Base-by-base conservation (phyloP, 1,140 invertebrate species). In the Apis laboriosa region DNA sequence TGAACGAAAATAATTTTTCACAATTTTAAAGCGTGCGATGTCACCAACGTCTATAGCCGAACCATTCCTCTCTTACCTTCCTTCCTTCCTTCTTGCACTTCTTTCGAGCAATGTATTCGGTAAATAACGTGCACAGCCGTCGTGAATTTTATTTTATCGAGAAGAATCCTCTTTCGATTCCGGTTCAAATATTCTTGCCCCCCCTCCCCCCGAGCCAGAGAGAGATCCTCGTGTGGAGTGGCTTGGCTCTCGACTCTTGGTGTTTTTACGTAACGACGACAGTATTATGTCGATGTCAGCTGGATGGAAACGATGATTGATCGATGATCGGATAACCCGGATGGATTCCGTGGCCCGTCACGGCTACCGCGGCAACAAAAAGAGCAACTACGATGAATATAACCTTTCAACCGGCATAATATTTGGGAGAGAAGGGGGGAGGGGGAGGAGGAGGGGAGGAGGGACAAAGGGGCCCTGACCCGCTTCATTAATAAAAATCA, bases 401-500 rank as follows among this genome's bases (percentile, higher is more conserved):
- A 75, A 79, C 61, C 49, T 74, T 63, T 53, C 58, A 60, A 66
- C 84, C 53, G 53, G 55, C 73, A 83, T 83, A 89, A 83, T 83
- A 84, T 77, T 84, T 61, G 71, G 34, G 79, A 51, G 83, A 72
- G 67, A 2, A 2, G 3, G 34, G 3, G 3, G 34, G 2, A n/a
- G 79, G 56, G 83, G 78, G 67, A n/a, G 79, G 56, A 79, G 78
- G 67, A 2, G 34, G 3, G 34, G 3, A 34, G 34, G 34, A 34
- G 34, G 34, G 34, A 34, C 77, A 66, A 73, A 73, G 78, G 63
- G 49, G 17, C 72, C 76, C 61, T 4, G 63, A 55, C 63, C 19
- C 9, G 17, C 15, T 75, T 83, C 92, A 92, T 93, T 91, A 93
- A 93, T 93, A 93, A 93, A 92, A 92, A 92, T 92, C 90, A 90